A percentile compares a stretch with the other conserved stretches of the same genome.
phyloP scores from a whole-genome alignment of 2,797 vertebrate genomes.

The Pangasius mekongensis region DNA sequence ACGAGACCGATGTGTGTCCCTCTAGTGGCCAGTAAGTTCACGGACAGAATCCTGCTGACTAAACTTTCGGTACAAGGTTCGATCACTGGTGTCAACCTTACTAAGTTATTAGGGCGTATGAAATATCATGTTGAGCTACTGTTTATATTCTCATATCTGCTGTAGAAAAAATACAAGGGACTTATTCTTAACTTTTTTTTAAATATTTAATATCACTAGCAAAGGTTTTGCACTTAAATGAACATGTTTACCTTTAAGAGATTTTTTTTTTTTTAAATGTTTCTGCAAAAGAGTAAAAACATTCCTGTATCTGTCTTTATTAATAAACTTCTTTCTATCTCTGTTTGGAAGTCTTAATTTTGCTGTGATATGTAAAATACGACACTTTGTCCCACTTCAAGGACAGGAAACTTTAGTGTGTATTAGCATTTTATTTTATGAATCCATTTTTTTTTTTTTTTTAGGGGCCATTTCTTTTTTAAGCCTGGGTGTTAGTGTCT shows the following conservation, averaged over 20 bases:
- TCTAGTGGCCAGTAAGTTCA: constrained; percentile 55
- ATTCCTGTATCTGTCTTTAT: constrained; percentile 76
- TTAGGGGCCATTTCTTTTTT: not conserved
- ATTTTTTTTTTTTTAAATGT: constrained; percentile 65
- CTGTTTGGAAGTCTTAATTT: constrained; percentile 27
- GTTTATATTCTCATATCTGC: constrained; percentile 73
- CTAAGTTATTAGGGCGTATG: constrained; percentile 67
- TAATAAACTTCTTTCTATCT: constrained; percentile 76
- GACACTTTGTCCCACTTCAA: too few relatives aligned
- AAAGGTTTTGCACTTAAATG: constrained; percentile 85
- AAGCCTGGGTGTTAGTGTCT: too few relatives aligned
- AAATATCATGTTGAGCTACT: constrained; percentile 70
- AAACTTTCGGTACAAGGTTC: constrained; percentile 36
- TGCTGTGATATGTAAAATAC: not conserved
- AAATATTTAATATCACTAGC: constrained; percentile 72
- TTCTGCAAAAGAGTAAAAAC: constrained; percentile 70
- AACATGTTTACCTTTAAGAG: constrained; percentile 73
- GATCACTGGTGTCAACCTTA: constrained; percentile 32
- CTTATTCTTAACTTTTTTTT: constrained; percentile 57
- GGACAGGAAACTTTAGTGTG: not conserved
- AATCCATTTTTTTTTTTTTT: not conserved
- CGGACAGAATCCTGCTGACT: constrained; percentile 56
- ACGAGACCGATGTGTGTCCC: constrained; percentile 18
- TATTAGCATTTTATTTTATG: not conserved
- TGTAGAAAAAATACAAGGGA: constrained; percentile 78